Percentiles rank a stretch among this genome's conserved stretches.
Evolutionary conservation across 2,113 vertebrate species (phyloP).

Genomic region (Oncorhynchus gorbuscha): DNA sequence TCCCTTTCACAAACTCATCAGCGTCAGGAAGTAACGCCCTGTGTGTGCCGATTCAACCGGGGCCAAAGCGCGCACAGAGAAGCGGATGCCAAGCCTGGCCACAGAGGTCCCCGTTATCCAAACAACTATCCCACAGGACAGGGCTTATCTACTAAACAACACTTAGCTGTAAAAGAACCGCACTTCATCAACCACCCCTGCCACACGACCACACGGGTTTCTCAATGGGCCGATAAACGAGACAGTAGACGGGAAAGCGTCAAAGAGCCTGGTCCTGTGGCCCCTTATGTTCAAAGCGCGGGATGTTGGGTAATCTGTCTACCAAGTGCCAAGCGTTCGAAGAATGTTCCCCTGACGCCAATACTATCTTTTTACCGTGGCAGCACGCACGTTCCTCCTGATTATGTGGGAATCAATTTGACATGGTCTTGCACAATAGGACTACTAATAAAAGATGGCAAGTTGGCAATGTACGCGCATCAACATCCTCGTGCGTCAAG

Average conservation of each 20-base stretch:
- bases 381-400: neutral
- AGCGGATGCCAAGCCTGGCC: slow-evolving; percentile 8
- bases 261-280: neutral
- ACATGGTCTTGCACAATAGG: neutral
- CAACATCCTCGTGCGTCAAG: neutral
- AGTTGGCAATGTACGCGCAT: too few species aligned
- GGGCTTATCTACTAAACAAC: slow-evolving; percentile 37
- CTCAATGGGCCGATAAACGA: slow-evolving; percentile 2
- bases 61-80: slow-evolving; percentile 48
- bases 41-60: slow-evolving; percentile 51
- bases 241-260: neutral
- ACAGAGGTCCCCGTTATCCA: slow-evolving; percentile 50
- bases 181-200: slow-evolving; percentile 9
- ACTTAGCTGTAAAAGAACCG: slow-evolving; percentile 19
- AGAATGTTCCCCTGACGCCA: neutral
- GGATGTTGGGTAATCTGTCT: neutral
- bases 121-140: slow-evolving; percentile 51
- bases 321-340: neutral
- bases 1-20: slow-evolving; percentile 66
- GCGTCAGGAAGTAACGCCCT: slow-evolving; percentile 73
- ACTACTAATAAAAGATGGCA: too few species aligned
- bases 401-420: neutral
- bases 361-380: neutral
- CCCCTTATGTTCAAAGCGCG: neutral
- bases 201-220: neutral